These are phyloP conservation scores for Atta cephalotes DNA, from an alignment of 1,140 invertebrate genomes.

Conservation along the genomic window DNA sequence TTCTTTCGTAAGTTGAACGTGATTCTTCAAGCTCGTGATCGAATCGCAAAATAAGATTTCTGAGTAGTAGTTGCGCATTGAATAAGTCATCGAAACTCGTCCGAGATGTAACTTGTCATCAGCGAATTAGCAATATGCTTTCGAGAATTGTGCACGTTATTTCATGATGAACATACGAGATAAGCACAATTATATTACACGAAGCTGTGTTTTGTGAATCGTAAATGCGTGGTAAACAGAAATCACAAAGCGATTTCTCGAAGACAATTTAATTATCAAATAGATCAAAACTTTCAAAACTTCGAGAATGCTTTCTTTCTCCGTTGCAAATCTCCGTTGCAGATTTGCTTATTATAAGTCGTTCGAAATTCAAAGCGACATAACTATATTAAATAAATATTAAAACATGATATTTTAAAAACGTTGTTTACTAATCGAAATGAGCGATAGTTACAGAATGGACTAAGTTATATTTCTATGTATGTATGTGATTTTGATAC, in stretches of 20 bases:
- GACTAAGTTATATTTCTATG: too few species aligned
- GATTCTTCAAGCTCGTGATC: constrained; percentile 1
- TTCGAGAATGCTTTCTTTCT: too few species aligned
- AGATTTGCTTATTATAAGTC: too few species aligned
- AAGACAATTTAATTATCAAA: neutral
- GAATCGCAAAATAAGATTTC: constrained; percentile 36
- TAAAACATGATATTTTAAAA: too few species aligned
- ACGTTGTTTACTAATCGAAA: too few species aligned
- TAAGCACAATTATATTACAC: neutral
- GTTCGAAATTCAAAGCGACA: too few species aligned
- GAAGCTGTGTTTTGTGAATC: neutral
- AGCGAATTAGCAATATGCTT: neutral
- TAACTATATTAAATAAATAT: too few species aligned
- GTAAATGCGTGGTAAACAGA: neutral
- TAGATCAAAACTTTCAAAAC: neutral
- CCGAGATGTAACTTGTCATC: neutral
- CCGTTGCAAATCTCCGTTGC: too few species aligned
- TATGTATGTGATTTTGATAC: too few species aligned
- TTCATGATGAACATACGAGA: neutral
- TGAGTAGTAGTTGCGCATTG: neutral
- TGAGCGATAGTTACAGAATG: too few species aligned
- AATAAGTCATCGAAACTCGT: neutral
- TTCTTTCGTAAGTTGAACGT: neutral
- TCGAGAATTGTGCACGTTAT: neutral
- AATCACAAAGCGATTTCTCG: neutral